A percentile compares a stretch with the other conserved stretches of the same genome.
Conservation (phyloP, 2,888 invertebrate genomes). For the Ecliptopera silaceata region DNA sequence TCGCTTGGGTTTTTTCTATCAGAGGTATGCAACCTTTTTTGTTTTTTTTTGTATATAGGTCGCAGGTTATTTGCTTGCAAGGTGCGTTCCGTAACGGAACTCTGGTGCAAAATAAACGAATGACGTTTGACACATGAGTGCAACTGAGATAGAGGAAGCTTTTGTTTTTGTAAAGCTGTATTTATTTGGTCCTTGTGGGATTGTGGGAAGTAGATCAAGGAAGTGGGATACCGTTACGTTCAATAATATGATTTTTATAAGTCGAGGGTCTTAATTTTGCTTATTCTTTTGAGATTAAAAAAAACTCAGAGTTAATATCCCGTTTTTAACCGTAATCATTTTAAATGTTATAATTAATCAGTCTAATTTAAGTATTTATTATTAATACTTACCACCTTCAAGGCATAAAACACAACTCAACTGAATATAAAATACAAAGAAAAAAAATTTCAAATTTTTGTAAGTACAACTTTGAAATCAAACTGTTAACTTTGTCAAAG, state of each 20-base stretch:
- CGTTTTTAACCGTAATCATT: no score
- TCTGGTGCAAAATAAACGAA: conserved; percentile 72
- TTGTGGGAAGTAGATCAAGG: conserved; percentile 24
- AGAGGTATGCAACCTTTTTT: conserved; percentile 9
- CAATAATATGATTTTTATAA: background rate
- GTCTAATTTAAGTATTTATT: no score
- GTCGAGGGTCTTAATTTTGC: no score
- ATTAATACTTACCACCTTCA: no score
- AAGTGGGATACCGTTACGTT: conserved; percentile 8
- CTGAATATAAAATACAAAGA: no score
- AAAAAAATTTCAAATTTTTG: no score
- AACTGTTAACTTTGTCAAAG: background rate
- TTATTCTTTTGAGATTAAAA: no score
- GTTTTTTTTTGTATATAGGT: conserved; percentile 54
- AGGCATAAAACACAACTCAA: no score
- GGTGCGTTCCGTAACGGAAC: conserved; percentile 77
- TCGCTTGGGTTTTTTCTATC: background rate
- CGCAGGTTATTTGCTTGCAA: conserved; percentile 82
- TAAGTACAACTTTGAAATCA: no score
- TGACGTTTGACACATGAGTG: conserved; percentile 60
- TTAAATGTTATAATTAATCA: no score
- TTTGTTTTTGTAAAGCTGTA: conserved; percentile 66
- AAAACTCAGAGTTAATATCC: no score
- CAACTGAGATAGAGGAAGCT: conserved; percentile 65
- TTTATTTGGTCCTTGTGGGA: conserved; percentile 30